phyloP scores from a whole-genome alignment of 2,888 invertebrate species.

The Linnaemya tessellans region DNA sequence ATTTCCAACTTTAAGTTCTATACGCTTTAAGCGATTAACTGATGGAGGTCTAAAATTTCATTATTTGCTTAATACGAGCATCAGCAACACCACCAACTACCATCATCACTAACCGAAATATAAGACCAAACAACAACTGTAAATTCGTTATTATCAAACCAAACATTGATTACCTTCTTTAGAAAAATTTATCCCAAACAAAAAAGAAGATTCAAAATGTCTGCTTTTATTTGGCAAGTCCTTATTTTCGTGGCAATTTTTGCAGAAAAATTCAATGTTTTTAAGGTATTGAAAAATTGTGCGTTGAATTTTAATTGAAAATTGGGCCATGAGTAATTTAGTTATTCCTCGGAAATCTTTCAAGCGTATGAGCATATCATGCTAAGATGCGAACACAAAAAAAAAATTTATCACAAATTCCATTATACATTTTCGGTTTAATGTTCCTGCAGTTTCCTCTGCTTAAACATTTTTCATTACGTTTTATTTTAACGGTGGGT shows the following conservation, averaged over 20 bases:
- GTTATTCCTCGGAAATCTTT: conserved; percentile 61
- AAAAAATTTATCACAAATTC: conserved; percentile 32
- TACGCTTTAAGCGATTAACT: conserved; percentile 76
- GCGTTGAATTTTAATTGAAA: conserved; percentile 77
- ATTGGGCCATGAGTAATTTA: conserved; percentile 76
- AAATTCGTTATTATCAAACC: conserved; percentile 71
- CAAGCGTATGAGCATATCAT: conserved; percentile 32
- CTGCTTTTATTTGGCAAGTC: conserved; percentile 27
- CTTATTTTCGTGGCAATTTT: conserved; percentile 46
- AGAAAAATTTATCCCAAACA: conserved; percentile 35
- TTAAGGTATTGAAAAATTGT: conserved; percentile 75
- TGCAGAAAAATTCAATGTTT: conserved; percentile 56
- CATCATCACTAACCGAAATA: conserved; percentile 46
- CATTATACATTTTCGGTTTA: conserved; percentile 60
- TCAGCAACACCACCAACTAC: conserved; percentile 59
- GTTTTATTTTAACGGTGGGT: conserved; percentile 71
- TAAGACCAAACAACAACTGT: conserved; percentile 57
- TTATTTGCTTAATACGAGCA: conserved; percentile 75
- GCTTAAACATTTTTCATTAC: conserved; percentile 58
- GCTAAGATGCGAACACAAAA: neutral
- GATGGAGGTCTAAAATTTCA: conserved; percentile 78
- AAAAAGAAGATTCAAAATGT: conserved; percentile 52
- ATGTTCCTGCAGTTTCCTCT: conserved; percentile 58
- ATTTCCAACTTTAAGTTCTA: conserved; percentile 63
- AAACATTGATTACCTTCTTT: conserved; percentile 66